A percentile compares a stretch with the other conserved stretches of the same genome.
Evolutionary conservation across 2,888 invertebrate species (phyloP).

Genomic region (Parnassius glacialis): DNA sequence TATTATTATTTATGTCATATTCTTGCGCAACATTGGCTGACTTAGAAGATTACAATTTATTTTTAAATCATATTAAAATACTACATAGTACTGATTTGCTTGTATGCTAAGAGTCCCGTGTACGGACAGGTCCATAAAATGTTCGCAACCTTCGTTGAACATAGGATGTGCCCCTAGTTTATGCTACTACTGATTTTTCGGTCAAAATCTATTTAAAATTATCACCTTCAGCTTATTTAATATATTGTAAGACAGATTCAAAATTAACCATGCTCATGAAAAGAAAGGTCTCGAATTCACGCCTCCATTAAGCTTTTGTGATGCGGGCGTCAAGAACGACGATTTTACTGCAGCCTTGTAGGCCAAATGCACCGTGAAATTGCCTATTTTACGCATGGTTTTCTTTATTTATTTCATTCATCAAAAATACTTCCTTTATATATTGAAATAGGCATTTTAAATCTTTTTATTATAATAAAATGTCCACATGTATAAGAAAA

Average conservation of each 20-base stretch:
- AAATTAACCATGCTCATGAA: conserved; percentile 1
- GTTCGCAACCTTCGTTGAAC: too few species aligned
- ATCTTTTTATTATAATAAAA: not conserved
- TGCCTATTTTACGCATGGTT: conserved; percentile 80
- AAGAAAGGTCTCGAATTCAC: conserved; percentile 49
- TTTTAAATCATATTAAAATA: too few species aligned
- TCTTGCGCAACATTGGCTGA: too few species aligned
- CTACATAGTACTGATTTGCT: too few species aligned
- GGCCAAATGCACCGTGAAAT: conserved; percentile 79
- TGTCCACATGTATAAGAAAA: not conserved
- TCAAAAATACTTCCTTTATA: conserved; percentile 64
- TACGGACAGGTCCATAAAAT: too few species aligned
- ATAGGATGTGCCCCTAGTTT: too few species aligned
- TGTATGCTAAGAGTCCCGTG: too few species aligned
- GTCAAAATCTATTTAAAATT: too few species aligned
- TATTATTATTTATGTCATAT: too few species aligned
- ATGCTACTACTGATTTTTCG: too few species aligned
- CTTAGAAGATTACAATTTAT: too few species aligned
- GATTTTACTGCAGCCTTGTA: conserved; percentile 51
- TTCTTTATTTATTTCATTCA: conserved; percentile 79
- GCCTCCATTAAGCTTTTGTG: conserved; percentile 64
- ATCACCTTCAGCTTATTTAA: too few species aligned
- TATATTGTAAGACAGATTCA: not conserved
- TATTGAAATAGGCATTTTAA: conserved; percentile 47
- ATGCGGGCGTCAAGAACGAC: conserved; percentile 50